Base-by-base conservation (phyloP, 2,797 vertebrate species). In the Alca torda region DNA sequence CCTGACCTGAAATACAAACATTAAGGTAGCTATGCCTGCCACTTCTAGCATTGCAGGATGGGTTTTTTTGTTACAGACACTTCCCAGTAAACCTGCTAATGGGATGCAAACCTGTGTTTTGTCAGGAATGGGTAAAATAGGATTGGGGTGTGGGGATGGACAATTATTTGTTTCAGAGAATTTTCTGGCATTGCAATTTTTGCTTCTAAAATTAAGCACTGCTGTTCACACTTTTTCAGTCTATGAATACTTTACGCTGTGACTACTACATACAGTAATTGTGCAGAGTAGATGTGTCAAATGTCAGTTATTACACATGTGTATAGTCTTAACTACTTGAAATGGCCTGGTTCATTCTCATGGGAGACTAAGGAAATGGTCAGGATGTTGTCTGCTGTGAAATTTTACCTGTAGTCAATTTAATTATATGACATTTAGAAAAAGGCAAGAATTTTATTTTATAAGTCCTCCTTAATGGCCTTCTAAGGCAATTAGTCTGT, bases 401-500 rank as follows among this genome's bases (percentile, higher is more conserved):
- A 82, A 87, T 43, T 41, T 80, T 37, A 92, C 56, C 35, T 57
- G 11, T 72, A 46, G 61, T 81, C 43, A 54, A n/a, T 45, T 74
- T 57, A 63, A 35, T 72, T 61, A 69, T 59, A 76, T 41, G 63
- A 59, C 45, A 56, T 43, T 69, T 45, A 45, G 45, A 45, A 45
- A 45, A 45, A 45, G 45, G 45, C 45, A 45, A 45, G 45, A 45
- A 45, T 45, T 45, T 45, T 45, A 45, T 45, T 45, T 45, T 45
- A 19, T 45, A 19, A 19, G 45, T 45, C 18, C 45, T 45, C 9
- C 43, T 95, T 96, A 95, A 87, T 91, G 76, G 72, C 24, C 82
- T 96, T 93, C 82, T 93, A 93, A 93, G 87, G 57, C 51, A 96
- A 43, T 84, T 93, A 81, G 50, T 64, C 59, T 94, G 7, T 85